Evolutionary conservation across 1,140 invertebrate species (phyloP).

Genomic region (Microvelia longipes): DNA sequence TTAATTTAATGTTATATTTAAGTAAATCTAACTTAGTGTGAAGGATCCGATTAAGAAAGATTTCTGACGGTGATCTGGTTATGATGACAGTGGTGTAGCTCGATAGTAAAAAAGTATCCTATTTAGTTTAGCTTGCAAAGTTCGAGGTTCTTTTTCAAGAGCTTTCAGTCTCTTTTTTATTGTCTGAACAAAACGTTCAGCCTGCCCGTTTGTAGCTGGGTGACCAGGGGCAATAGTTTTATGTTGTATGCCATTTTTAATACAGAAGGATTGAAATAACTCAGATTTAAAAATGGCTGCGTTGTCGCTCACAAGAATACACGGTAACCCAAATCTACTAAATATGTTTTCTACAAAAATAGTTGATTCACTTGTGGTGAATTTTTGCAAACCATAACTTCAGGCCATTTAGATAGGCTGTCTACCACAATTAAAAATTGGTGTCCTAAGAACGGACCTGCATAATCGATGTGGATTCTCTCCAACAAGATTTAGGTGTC

Average conservation of each 20-base stretch:
- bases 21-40: no score
- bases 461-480: slow-evolving; percentile 34
- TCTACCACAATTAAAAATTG: slow-evolving; percentile 31
- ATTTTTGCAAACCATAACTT: slow-evolving; percentile 8
- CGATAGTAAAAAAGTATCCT: background rate
- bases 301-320: slow-evolving; percentile 12
- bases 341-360: slow-evolving; percentile 10
- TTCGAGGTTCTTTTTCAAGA: background rate
- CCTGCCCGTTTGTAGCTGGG: slow-evolving; percentile 21
- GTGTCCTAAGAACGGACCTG: slow-evolving; percentile 28
- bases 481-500: slow-evolving; percentile 25
- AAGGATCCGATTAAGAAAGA: no score
- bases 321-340: slow-evolving; percentile 9
- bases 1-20: no score
- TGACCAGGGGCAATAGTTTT: slow-evolving; percentile 24
- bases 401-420: slow-evolving; percentile 24
- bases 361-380: slow-evolving; percentile 8
- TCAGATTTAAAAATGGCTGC: slow-evolving; percentile 24
- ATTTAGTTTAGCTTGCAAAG: background rate
- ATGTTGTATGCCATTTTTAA: slow-evolving; percentile 19
- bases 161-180: slow-evolving; percentile 11
- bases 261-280: slow-evolving; percentile 26
- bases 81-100: no score
- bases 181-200: slow-evolving; percentile 12
- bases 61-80: no score